Evolutionary conservation across 2,888 invertebrate genomes (phyloP).

Genomic region (Habrosyne pyritoides): DNA sequence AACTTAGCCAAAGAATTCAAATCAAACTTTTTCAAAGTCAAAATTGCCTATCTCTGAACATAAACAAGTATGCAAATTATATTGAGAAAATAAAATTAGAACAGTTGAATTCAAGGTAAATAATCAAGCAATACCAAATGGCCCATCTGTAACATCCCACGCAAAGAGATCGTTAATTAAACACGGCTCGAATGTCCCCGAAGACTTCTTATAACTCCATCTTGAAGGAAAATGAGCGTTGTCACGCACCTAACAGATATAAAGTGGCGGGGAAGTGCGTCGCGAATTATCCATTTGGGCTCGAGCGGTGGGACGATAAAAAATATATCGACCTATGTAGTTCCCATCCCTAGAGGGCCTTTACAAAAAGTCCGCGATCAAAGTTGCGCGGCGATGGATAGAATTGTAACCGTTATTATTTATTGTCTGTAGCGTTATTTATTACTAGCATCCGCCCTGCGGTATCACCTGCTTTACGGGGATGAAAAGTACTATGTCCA

Average conservation of each 20-base stretch:
- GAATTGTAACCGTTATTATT: conserved; percentile 1
- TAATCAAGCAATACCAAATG: conserved; percentile 17
- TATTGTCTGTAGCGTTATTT: not conserved
- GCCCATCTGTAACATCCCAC: conserved; percentile 32
- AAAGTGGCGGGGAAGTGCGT: conserved; percentile 22
- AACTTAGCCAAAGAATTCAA: not conserved
- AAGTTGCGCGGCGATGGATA: not conserved
- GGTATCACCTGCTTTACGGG: too few relatives aligned
- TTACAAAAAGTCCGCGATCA: conserved; percentile 9
- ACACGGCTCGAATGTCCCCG: conserved; percentile 38
- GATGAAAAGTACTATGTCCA: too few relatives aligned
- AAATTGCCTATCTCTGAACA: not conserved
- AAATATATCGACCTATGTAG: conserved; percentile 37
- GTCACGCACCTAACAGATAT: conserved; percentile 54
- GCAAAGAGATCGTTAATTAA: conserved; percentile 46
- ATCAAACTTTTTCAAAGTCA: not conserved
- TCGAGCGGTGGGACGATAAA: conserved; percentile 31
- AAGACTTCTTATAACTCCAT: conserved; percentile 46
- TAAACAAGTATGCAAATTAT: not conserved
- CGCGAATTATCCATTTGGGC: conserved; percentile 44
- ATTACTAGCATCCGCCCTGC: too few relatives aligned
- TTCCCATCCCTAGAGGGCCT: conserved; percentile 36
- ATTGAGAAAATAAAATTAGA: not conserved
- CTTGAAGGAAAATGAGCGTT: conserved; percentile 47
- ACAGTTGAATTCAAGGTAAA: conserved; percentile 15